Conservation (phyloP, 2,113 vertebrate genomes). For the Scartelaos histophorus region DNA sequence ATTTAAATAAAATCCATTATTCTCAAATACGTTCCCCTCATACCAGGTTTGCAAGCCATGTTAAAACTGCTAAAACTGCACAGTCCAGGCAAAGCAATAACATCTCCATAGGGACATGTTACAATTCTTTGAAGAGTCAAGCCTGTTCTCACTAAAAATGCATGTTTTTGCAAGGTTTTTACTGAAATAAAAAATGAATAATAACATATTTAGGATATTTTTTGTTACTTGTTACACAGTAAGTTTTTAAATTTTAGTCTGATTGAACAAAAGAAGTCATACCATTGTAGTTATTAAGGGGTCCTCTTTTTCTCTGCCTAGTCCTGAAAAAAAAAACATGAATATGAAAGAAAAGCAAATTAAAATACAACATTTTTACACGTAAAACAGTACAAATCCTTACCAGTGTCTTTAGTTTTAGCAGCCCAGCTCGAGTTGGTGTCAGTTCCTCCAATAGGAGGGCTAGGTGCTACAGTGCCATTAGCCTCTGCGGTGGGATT, state of each 20-base stretch:
- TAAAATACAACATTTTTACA: neutral
- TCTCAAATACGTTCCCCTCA: too few species aligned
- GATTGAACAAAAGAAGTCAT: conserved; percentile 16
- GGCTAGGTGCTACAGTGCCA: conserved; percentile 26
- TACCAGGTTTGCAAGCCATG: too few species aligned
- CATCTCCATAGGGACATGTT: neutral
- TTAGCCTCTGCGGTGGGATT: conserved; percentile 55
- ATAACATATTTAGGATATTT: too few species aligned
- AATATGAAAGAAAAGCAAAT: conserved; percentile 24
- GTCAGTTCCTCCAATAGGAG: conserved; percentile 59
- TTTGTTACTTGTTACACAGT: too few species aligned
- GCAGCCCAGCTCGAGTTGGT: conserved; percentile 71
- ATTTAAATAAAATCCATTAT: too few species aligned
- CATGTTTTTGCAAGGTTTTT: too few species aligned
- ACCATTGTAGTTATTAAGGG: conserved; percentile 91
- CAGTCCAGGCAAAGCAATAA: neutral
- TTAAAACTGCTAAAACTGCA: neutral
- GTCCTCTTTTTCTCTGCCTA: conserved; percentile 85
- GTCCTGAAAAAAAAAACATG: conserved; percentile 74
- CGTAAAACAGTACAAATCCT: conserved; percentile 31
- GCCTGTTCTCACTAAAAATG: too few species aligned
- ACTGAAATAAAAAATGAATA: too few species aligned
- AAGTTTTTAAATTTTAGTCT: neutral
- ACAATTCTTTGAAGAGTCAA: neutral
- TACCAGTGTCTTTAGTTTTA: conserved; percentile 81